Percentiles rank a stretch among this genome's conserved stretches.
Evolutionary conservation across 2,888 invertebrate species (phyloP).

Genomic region (Chrysolina americana): DNA sequence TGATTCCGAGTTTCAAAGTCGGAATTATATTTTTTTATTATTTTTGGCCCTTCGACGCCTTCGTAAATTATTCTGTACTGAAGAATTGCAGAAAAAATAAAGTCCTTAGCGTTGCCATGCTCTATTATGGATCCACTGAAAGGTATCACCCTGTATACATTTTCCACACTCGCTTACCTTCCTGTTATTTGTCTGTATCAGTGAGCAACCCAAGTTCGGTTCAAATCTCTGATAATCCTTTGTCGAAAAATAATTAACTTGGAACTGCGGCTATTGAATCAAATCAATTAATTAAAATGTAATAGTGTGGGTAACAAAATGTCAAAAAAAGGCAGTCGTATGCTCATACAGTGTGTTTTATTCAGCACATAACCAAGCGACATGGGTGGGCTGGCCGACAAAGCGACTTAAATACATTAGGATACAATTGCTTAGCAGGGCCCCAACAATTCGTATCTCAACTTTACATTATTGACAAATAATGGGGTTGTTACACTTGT

Average conservation of each 20-base stretch:
- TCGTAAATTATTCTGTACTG: no score
- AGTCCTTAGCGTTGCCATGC: no score
- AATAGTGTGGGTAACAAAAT: conserved; percentile 37
- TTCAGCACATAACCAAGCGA: conserved; percentile 47
- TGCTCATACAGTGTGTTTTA: conserved; percentile 42
- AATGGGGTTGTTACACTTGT: conserved; percentile 65
- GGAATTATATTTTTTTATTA: no score
- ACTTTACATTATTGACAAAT: conserved; percentile 63
- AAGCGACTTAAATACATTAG: conserved; percentile 67
- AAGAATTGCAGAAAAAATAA: no score
- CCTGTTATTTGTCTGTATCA: not conserved
- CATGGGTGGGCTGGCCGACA: conserved; percentile 66
- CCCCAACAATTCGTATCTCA: conserved; percentile 59
- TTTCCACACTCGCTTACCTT: not conserved
- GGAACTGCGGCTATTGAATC: conserved; percentile 32
- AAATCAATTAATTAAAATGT: conserved; percentile 39
- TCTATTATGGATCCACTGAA: not conserved
- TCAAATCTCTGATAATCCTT: conserved; percentile 16
- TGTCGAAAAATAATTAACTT: conserved; percentile 38
- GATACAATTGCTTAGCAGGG: conserved; percentile 66
- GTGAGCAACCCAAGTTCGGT: not conserved
- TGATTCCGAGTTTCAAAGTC: no score
- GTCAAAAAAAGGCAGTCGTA: conserved; percentile 35
- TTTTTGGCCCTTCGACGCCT: no score
- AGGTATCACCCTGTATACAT: not conserved